Conservation (phyloP, 1,140 invertebrate genomes). For the Monochamus saltuarius region DNA sequence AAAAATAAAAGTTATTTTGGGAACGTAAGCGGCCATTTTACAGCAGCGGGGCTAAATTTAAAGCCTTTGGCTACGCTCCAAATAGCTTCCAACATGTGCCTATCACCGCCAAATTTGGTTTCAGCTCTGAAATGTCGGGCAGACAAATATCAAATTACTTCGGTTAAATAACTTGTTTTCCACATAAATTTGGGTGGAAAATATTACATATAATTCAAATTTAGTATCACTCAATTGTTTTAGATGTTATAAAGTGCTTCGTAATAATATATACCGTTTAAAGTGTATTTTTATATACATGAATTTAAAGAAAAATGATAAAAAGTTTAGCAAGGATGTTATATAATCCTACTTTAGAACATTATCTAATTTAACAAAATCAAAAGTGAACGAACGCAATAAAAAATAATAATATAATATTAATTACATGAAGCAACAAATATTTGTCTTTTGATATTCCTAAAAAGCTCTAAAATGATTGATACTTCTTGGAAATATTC, state of each 20-base stretch:
- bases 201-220: not conserved
- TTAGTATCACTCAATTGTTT: not conserved
- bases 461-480: too few species aligned
- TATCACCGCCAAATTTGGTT: slow-evolving; percentile 13
- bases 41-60: not conserved
- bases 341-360: too few species aligned
- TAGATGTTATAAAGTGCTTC: not conserved
- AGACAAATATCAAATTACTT: slow-evolving; percentile 10
- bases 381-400: too few species aligned
- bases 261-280: not conserved
- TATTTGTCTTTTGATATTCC: too few species aligned
- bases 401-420: too few species aligned
- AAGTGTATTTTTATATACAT: too few species aligned
- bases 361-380: too few species aligned
- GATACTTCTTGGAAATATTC: too few species aligned
- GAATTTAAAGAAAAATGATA: too few species aligned
- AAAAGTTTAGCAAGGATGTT: too few species aligned
- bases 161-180: not conserved
- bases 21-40: not conserved
- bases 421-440: too few species aligned
- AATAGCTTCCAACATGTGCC: slow-evolving; percentile 8
- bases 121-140: not conserved
- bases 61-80: slow-evolving; percentile 22
- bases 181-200: not conserved
- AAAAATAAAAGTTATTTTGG: not conserved